Conservation (phyloP, 1,140 invertebrate species). For the Nasonia vitripennis region DNA sequence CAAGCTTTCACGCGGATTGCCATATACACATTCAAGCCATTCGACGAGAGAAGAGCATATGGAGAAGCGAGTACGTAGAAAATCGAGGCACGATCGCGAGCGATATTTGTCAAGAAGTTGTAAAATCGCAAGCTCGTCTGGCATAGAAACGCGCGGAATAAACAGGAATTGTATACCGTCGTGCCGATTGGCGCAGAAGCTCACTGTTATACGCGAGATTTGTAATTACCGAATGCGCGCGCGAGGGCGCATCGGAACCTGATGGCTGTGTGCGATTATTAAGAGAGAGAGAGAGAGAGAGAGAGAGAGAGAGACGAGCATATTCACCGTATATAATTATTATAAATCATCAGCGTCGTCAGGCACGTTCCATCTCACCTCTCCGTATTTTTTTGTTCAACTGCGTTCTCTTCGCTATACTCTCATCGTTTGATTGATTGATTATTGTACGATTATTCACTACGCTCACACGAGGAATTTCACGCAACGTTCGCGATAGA, state of each 20-base stretch:
- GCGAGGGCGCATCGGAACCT: no score
- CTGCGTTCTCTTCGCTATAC: neutral
- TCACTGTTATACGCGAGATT: conserved; percentile 25
- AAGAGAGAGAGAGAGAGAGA: conserved; percentile 59
- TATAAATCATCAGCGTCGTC: neutral
- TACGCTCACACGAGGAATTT: no score
- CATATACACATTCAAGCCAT: neutral
- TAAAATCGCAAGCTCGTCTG: no score
- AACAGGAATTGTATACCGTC: conserved; percentile 49
- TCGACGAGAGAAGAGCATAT: neutral
- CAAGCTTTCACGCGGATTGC: neutral
- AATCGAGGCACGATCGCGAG: neutral
- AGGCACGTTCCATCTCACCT: conserved; percentile 51
- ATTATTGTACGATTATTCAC: no score
- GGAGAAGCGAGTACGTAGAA: neutral
- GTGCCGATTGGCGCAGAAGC: neutral
- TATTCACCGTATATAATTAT: conserved; percentile 40
- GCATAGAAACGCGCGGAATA: no score
- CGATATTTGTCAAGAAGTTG: conserved; percentile 11
- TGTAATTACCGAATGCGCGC: conserved; percentile 55
- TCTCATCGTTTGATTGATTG: neutral
- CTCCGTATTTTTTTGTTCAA: neutral
- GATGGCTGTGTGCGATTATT: conserved; percentile 71
- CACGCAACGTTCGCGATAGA: no score
- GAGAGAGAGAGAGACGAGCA: conserved; percentile 63